Evolutionary conservation across 92 coral and sea anemone genomes (phyloP).

Genomic region (Palythoa grandiflora): DNA sequence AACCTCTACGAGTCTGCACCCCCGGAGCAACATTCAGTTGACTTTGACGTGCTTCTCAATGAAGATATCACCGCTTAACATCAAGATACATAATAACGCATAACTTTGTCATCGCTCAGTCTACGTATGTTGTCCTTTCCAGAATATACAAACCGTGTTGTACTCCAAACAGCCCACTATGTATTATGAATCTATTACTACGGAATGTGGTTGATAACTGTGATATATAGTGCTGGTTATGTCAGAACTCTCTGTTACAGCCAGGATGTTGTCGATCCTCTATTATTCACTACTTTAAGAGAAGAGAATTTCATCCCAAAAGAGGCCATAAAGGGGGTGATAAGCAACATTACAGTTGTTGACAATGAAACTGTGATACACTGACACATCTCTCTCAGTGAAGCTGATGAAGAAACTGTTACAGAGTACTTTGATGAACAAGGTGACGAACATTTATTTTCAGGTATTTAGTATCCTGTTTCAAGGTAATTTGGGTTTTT

Average conservation of each 20-base stretch:
- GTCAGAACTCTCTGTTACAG: constrained; percentile 46
- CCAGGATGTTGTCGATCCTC: constrained; percentile 67
- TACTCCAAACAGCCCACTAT: constrained; percentile 47
- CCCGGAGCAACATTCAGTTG: constrained; percentile 58
- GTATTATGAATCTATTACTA: constrained; percentile 56
- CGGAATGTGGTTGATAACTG: constrained; percentile 55
- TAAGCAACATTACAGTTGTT: too few relatives aligned
- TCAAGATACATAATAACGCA: constrained; percentile 31
- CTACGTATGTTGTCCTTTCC: constrained; percentile 53
- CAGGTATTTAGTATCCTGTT: too few relatives aligned
- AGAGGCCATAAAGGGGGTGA: constrained; percentile 60
- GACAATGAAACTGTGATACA: constrained; percentile 46
- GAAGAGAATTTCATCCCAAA: constrained; percentile 54
- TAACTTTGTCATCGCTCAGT: constrained; percentile 8
- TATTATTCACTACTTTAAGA: constrained; percentile 48
- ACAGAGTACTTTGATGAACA: too few relatives aligned
- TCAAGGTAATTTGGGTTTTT: too few relatives aligned
- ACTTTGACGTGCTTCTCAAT: constrained; percentile 53
- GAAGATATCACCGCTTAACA: constrained; percentile 39
- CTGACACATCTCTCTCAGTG: too few relatives aligned
- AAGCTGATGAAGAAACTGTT: too few relatives aligned
- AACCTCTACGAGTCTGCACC: constrained; percentile 54
- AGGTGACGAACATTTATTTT: too few relatives aligned
- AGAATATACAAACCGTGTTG: constrained; percentile 46
- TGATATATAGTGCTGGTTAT: constrained; percentile 27